Evolutionary conservation across 2,113 vertebrate genomes (phyloP).

Genomic region (Petrocephalus zakoni): DNA sequence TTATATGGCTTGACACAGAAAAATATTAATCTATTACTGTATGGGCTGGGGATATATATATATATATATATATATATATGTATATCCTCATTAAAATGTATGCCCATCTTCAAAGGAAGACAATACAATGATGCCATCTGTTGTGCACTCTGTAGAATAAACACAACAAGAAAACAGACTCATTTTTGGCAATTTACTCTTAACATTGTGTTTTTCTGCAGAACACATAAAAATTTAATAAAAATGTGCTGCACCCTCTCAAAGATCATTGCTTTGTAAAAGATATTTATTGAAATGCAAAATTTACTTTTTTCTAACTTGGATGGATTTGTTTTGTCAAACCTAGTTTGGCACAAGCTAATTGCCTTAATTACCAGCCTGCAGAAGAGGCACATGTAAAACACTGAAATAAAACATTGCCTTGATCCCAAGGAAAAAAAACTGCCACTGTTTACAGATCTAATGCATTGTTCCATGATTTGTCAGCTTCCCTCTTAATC

Average conservation of each 20-base stretch:
- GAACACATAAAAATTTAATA: background rate
- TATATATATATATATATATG: conserved; percentile 23
- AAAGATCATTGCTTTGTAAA: background rate
- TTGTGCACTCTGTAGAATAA: conserved; percentile 40
- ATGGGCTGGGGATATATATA: background rate
- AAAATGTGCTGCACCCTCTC: background rate
- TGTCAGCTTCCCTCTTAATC: background rate
- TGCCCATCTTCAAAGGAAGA: conserved; percentile 61
- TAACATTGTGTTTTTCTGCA: background rate
- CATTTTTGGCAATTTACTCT: background rate
- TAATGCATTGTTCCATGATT: background rate
- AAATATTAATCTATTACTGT: background rate
- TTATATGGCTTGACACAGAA: conserved; percentile 7
- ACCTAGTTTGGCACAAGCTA: background rate
- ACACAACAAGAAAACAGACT: conserved; percentile 26
- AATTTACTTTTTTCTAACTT: background rate
- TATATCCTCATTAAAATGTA: conserved; percentile 62
- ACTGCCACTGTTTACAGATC: conserved; percentile 1
- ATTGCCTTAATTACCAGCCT: background rate
- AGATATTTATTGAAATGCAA: background rate
- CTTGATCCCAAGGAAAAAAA: conserved; percentile 11
- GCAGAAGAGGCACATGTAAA: background rate
- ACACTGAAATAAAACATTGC: conserved; percentile 3
- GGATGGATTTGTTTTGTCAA: background rate
- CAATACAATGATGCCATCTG: conserved; percentile 66